Base-by-base conservation (phyloP, 2,113 vertebrate species). In the Kobus ellipsiprymnus region DNA sequence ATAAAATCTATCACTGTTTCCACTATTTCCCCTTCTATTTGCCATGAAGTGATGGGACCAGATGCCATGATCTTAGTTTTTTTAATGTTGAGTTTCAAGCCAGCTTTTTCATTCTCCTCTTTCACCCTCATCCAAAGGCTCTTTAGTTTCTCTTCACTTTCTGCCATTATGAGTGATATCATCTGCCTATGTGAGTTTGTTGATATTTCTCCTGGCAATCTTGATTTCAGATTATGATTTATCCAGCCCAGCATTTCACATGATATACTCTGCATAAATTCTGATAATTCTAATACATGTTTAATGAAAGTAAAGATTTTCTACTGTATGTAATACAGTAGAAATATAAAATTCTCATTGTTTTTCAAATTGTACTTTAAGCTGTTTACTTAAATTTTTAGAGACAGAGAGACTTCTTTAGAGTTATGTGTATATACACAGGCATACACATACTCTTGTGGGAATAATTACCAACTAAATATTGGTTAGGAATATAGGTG, bases 291-390 rank as follows among this genome's bases (percentile, higher is more conserved):
- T 83, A 94, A 50, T 94, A 36, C 59, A n/a, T 55, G 55, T 59
- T 92, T 90, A 50, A 48, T 84, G 77, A 78, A 83, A 87, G 33
- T 80, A 90, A 96, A 88, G 74, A 78, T 96, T 59, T 80, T 92
- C n/a, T 95, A 52, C 13, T 92, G 2, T 2, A 9, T 50, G 16
- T 90, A 90, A 71, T 74, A 3, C 21, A 77, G 1, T 74, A 13
- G 64, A 81, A 44, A 57, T 88, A 62, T 36, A 82, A 80, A 91
- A 36, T 93, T 81, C 46, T 54, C 71, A 33, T 57, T 94, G 54
- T 40, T 57, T 91, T 50, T 95, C 50, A 71, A 25, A 84, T 9
- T 78, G 7, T 12, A 44, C 36, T 82, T 2, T 60, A 60, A 78
- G 60, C 40, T 84, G 2, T 78, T 88, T 67, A 36, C 48, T 50